phyloP scores from a whole-genome alignment of 2,888 invertebrate species.

The Cephus nigrinus region DNA sequence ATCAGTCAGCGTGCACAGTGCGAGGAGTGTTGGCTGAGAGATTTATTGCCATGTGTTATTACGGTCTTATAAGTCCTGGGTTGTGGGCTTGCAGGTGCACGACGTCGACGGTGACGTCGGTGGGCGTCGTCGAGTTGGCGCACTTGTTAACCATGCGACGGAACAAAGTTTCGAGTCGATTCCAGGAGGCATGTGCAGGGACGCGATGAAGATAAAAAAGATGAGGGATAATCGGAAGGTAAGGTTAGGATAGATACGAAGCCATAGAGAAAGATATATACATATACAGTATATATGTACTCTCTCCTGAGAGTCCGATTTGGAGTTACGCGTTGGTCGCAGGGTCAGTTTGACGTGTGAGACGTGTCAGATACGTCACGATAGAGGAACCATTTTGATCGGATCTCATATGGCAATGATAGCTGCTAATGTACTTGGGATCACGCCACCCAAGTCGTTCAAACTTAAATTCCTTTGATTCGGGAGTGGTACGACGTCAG shows the following conservation, averaged over 20 bases:
- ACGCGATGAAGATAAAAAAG: neutral
- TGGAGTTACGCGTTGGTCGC: neutral
- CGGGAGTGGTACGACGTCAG: neutral
- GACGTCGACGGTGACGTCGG: neutral
- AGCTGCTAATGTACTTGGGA: slow-evolving; percentile 41
- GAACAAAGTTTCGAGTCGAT: neutral
- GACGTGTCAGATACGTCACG: slow-evolving; percentile 49
- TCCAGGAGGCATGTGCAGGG: neutral
- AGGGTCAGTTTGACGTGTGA: slow-evolving; percentile 26
- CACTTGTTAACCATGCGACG: neutral
- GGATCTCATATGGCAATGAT: slow-evolving; percentile 37
- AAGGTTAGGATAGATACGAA: slow-evolving; percentile 13
- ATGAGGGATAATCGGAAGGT: neutral
- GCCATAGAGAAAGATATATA: slow-evolving; percentile 17
- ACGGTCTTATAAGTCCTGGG: neutral
- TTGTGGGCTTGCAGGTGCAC: neutral
- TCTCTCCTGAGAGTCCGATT: neutral
- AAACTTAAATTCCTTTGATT: slow-evolving; percentile 5
- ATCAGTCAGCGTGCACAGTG: slow-evolving; percentile 31
- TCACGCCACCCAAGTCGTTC: slow-evolving; percentile 39
- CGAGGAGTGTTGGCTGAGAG: slow-evolving; percentile 45
- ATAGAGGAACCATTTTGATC: slow-evolving; percentile 39
- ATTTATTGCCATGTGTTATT: slow-evolving; percentile 46
- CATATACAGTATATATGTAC: neutral
- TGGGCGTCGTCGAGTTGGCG: neutral